Percentiles rank a stretch among this genome's conserved stretches.
Conservation (phyloP, 2,797 vertebrate species). For the Muraenolepis orangiensis region DNA sequence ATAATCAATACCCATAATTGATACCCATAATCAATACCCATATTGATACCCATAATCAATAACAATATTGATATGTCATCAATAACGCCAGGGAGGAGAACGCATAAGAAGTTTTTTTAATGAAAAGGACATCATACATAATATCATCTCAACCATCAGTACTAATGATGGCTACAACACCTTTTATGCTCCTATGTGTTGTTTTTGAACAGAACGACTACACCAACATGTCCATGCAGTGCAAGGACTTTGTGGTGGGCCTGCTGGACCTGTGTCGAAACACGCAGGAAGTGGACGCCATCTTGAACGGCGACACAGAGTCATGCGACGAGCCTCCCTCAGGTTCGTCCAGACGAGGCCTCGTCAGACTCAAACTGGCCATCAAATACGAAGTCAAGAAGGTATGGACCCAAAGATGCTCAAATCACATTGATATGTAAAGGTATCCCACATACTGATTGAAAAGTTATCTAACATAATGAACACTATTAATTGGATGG, state of each 20-base stretch:
- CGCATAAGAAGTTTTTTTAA: not conserved
- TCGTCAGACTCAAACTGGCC: slow-evolving; percentile 91
- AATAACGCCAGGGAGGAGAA: not conserved
- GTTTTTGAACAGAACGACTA: slow-evolving; percentile 85
- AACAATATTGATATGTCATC: not conserved
- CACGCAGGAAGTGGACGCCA: slow-evolving; percentile 93
- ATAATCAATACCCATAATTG: not conserved
- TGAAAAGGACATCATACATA: no score
- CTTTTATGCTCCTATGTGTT: not conserved
- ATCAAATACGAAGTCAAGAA: slow-evolving; percentile 98
- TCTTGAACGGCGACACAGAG: slow-evolving; percentile 86
- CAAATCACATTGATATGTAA: not conserved
- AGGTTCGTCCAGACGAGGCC: slow-evolving; percentile 73
- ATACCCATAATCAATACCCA: not conserved
- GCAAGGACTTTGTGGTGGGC: slow-evolving; percentile 96
- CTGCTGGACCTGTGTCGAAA: slow-evolving; percentile 93
- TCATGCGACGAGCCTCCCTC: slow-evolving; percentile 39
- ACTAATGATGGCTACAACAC: no score
- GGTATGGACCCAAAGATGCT: slow-evolving; percentile 67
- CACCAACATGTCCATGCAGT: slow-evolving; percentile 92
- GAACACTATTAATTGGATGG: no score
- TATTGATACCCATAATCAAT: not conserved
- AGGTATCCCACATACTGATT: not conserved
- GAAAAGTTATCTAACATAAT: no score
- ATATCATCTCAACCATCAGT: no score